phyloP scores from a whole-genome alignment of 2,113 vertebrate genomes.

The Cebus imitator region DNA sequence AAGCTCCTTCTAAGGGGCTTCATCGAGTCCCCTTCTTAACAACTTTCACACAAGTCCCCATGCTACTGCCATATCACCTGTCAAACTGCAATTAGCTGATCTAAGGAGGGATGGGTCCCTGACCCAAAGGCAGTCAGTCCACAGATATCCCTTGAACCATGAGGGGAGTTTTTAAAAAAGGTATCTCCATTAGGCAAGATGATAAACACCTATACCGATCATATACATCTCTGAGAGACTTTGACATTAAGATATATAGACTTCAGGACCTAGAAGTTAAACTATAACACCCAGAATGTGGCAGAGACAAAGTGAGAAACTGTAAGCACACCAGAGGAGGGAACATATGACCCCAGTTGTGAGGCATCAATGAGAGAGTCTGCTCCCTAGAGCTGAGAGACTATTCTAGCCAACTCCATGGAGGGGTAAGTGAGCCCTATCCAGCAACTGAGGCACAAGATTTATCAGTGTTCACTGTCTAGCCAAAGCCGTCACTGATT shows the following conservation, averaged over 20 bases:
- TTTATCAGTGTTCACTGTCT: background rate
- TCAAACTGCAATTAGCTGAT: background rate
- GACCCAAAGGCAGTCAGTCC: background rate
- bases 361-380: background rate
- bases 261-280: background rate
- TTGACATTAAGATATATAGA: background rate
- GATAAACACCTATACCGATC: background rate
- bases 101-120: background rate
- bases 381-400: background rate
- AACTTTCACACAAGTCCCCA: background rate
- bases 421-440: background rate
- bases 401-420: background rate
- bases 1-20: background rate
- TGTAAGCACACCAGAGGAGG: background rate
- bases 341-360: too few species aligned
- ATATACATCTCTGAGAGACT: background rate
- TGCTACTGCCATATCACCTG: background rate
- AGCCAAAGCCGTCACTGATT: background rate
- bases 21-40: background rate
- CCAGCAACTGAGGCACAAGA: background rate
- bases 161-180: background rate
- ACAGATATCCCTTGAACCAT: background rate
- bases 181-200: too few species aligned
- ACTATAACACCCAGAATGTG: background rate
- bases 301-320: background rate